A percentile compares a stretch with the other conserved stretches of the same genome.
phyloP scores from a whole-genome alignment of 2,797 vertebrate species.

The Glyptemys insculpta region DNA sequence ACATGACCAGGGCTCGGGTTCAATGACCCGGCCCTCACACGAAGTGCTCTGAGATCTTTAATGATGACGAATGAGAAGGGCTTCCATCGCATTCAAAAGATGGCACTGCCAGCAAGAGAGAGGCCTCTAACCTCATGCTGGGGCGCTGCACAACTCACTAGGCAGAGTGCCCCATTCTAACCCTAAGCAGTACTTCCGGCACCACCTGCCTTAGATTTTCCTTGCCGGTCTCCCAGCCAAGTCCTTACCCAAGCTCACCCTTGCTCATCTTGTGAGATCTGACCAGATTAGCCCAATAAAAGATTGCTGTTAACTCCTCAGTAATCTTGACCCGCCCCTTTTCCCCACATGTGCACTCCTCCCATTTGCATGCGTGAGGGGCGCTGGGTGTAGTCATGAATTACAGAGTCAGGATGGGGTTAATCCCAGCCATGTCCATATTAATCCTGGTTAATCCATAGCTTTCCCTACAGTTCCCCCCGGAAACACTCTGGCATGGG shows the following conservation, averaged over 20 bases:
- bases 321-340: neutral
- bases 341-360: too few species aligned
- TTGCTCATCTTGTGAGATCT: neutral
- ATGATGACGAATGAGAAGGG: neutral
- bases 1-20: neutral
- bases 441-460: too few species aligned
- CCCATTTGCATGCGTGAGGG: too few species aligned
- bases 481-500: too few species aligned
- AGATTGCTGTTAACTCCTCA: neutral
- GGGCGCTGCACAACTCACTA: neutral
- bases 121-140: neutral
- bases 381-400: too few species aligned
- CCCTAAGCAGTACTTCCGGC: neutral
- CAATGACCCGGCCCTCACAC: neutral
- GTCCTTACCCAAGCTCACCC: too few species aligned
- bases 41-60: neutral
- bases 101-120: neutral
- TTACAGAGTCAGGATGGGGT: too few species aligned
- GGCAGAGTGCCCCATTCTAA: neutral
- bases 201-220: neutral
- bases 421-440: too few species aligned
- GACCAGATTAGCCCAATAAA: neutral
- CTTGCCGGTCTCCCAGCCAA: neutral
- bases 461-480: too few species aligned
- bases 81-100: neutral